A percentile compares a stretch with the other conserved stretches of the same genome.
These are phyloP conservation scores for Micromys minutus DNA, from an alignment of 2,113 vertebrate species.

Conservation along the genomic window DNA sequence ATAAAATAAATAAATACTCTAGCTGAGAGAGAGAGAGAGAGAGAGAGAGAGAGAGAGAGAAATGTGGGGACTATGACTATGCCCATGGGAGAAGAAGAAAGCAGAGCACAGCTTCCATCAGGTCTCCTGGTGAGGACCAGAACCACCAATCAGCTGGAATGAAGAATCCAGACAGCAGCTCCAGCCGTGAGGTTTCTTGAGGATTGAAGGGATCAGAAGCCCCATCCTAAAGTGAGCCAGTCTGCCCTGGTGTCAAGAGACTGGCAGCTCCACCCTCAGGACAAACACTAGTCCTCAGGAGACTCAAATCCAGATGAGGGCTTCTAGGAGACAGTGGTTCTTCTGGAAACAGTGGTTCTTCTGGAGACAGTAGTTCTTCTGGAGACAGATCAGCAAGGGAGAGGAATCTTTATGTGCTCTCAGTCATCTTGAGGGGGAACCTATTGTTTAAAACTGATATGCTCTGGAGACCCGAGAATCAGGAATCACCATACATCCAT, in stretches of 20 bases:
- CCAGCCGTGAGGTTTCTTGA: neutral
- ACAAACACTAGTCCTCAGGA: neutral
- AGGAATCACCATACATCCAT: neutral
- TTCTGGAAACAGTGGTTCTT: too few species aligned
- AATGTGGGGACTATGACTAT: too few species aligned
- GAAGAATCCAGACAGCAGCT: neutral
- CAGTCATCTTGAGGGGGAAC: neutral
- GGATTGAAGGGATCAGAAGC: neutral
- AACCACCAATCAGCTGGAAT: neutral
- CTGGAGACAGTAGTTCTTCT: too few species aligned
- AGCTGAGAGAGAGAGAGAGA: too few species aligned
- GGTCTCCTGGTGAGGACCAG: neutral
- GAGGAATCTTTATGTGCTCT: neutral
- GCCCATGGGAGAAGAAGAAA: neutral
- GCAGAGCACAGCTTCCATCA: neutral
- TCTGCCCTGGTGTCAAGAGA: neutral
- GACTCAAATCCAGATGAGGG: neutral
- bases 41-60: too few species aligned
- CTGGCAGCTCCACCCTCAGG: neutral
- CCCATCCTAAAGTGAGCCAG: neutral
- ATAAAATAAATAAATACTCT: too few species aligned
- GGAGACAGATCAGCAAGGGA: neutral
- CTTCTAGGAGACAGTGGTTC: neutral
- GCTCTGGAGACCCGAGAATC: neutral
- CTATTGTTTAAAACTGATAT: neutral